phyloP scores from a whole-genome alignment of 2,888 invertebrate species.

The Agrochola circellaris region DNA sequence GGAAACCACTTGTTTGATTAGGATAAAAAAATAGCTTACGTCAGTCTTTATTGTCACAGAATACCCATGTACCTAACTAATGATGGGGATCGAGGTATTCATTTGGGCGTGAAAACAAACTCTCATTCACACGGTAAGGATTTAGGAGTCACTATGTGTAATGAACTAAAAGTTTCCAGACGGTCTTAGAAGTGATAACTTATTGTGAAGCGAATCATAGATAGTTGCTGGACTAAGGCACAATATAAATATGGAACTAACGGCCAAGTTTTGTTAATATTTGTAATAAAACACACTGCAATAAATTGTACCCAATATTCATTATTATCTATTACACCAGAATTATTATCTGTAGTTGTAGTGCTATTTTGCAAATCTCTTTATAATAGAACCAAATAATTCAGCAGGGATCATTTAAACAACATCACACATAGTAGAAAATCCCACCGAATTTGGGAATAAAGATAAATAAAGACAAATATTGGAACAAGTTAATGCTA shows the following conservation, averaged over 20 bases:
- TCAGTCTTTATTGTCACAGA: not conserved
- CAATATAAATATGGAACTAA: too few relatives aligned
- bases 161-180: slow-evolving; percentile 42
- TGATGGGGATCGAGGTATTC: not conserved
- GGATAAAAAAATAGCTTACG: not conserved
- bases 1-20: not conserved
- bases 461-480: slow-evolving; percentile 85
- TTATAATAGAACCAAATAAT: slow-evolving; percentile 19
- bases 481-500: slow-evolving; percentile 84
- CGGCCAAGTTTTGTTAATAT: not conserved
- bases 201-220: not conserved
- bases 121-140: slow-evolving; percentile 8
- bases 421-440: slow-evolving; percentile 64
- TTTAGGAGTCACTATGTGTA: slow-evolving; percentile 7
- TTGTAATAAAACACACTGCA: not conserved
- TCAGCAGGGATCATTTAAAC: slow-evolving; percentile 40
- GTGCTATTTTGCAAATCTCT: not conserved
- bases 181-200: slow-evolving; percentile 5
- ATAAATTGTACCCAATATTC: not conserved
- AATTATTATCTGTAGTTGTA: slow-evolving; percentile 3
- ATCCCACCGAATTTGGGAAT: slow-evolving; percentile 71
- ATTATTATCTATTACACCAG: not conserved
- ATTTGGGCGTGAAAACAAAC: slow-evolving; percentile 4
- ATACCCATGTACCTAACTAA: not conserved
- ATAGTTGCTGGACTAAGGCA: not conserved